A percentile compares a stretch with the other conserved stretches of the same genome.
phyloP scores from a whole-genome alignment of 2,797 vertebrate genomes.

The Girardinus metallicus region DNA sequence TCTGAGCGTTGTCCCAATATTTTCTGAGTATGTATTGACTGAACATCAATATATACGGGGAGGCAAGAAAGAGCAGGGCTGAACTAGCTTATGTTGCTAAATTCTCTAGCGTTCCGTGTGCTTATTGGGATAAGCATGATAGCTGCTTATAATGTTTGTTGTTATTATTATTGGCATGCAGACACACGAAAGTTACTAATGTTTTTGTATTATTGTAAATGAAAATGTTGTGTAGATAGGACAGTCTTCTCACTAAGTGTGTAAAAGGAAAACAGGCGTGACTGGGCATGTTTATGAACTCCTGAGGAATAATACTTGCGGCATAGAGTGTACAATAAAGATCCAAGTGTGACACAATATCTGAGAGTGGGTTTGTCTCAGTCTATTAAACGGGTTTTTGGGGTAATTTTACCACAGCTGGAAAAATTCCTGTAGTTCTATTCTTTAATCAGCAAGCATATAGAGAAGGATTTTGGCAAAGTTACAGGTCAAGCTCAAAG shows the following conservation, averaged over 20 bases:
- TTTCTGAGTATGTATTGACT: neutral
- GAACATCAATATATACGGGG: neutral
- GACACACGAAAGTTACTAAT: neutral
- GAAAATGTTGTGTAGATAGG: accelerated
- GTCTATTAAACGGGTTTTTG: neutral
- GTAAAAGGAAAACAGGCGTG: neutral
- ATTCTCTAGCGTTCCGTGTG: neutral
- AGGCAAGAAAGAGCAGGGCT: neutral
- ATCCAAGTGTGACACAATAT: neutral
- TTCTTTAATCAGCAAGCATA: neutral
- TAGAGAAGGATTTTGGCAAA: neutral
- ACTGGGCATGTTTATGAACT: neutral
- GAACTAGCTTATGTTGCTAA: constrained; percentile 18
- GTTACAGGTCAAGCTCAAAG: neutral
- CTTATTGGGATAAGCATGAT: constrained; percentile 1
- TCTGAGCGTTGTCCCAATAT: neutral
- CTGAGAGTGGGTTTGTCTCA: neutral
- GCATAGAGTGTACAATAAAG: constrained; percentile 23
- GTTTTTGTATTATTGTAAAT: neutral
- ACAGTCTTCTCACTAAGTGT: neutral
- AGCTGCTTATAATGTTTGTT: neutral
- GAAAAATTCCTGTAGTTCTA: neutral
- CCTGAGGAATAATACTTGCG: neutral
- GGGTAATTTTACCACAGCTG: neutral
- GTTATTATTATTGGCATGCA: neutral